Percentiles rank a stretch among this genome's conserved stretches.
Evolutionary conservation across 2,113 vertebrate genomes (phyloP).

Genomic region (Pampusana beccarii): DNA sequence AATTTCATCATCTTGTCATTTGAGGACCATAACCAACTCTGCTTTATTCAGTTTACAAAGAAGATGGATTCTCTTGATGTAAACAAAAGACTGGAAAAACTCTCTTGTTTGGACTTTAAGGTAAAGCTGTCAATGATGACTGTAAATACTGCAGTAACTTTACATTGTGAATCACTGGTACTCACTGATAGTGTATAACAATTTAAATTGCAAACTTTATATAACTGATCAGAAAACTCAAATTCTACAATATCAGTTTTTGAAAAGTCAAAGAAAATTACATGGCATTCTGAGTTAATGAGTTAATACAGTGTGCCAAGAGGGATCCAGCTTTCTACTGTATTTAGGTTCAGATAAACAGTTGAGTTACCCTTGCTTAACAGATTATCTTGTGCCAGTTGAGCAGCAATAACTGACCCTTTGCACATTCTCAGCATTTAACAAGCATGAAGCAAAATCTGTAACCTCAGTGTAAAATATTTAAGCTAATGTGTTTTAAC

Average conservation of each 20-base stretch:
- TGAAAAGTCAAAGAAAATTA: background rate
- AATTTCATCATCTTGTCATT: slow-evolving; percentile 91
- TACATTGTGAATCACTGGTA: background rate
- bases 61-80: slow-evolving; percentile 79
- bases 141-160: background rate
- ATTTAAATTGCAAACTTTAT: background rate
- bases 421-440: slow-evolving; percentile 42
- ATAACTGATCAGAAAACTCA: background rate
- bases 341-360: background rate
- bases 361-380: background rate
- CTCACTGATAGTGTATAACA: background rate
- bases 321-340: background rate
- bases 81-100: slow-evolving; percentile 84
- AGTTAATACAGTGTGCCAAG: background rate
- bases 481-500: slow-evolving; percentile 4
- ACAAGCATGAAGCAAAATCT: slow-evolving; percentile 39
- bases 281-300: background rate
- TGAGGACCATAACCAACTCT: slow-evolving; percentile 88
- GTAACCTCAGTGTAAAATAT: slow-evolving; percentile 6
- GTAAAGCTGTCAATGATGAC: slow-evolving; percentile 57
- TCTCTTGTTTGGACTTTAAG: slow-evolving; percentile 90
- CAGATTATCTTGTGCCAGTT: slow-evolving; percentile 15
- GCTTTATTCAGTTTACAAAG: slow-evolving; percentile 88
- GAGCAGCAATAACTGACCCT: slow-evolving; percentile 23
- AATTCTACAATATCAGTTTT: background rate